These are phyloP conservation scores for Halichondria panicea DNA, from an alignment of 37 sponge, comb jelly and placozoan species.

Conservation along the genomic window DNA sequence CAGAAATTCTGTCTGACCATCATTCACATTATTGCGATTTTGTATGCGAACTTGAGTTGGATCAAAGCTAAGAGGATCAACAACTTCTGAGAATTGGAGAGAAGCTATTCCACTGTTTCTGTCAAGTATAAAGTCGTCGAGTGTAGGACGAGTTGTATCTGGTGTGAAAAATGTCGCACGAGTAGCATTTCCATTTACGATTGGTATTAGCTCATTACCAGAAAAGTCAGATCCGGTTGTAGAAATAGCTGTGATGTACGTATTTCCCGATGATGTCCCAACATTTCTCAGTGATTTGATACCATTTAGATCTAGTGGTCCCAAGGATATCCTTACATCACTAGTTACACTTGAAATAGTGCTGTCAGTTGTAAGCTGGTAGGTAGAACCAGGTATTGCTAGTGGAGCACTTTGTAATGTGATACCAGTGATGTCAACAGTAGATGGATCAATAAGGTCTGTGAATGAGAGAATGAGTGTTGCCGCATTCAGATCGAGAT, in stretches of 20 bases:
- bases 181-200: slow-evolving; percentile 63
- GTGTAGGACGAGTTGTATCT: slow-evolving; percentile 61
- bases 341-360: neutral
- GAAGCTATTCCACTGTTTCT: slow-evolving; percentile 67
- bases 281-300: slow-evolving; percentile 70
- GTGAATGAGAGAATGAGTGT: slow-evolving; percentile 65
- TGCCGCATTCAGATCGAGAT: slow-evolving; percentile 70
- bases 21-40: slow-evolving; percentile 46
- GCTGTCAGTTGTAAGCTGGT: slow-evolving; percentile 54
- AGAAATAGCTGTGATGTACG: slow-evolving; percentile 65
- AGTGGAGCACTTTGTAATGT: slow-evolving; percentile 57
- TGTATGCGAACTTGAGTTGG: slow-evolving; percentile 64
- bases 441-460: slow-evolving; percentile 54
- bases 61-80: slow-evolving; percentile 53
- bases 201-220: slow-evolving; percentile 42
- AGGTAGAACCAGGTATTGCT: slow-evolving; percentile 57
- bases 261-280: slow-evolving; percentile 52
- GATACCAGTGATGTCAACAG: slow-evolving; percentile 54
- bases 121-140: slow-evolving; percentile 70
- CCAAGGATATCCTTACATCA: slow-evolving; percentile 53
- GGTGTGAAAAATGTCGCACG: slow-evolving; percentile 35
- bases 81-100: slow-evolving; percentile 69
- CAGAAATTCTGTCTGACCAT: slow-evolving; percentile 31
- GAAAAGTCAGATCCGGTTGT: slow-evolving; percentile 63
- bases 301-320: slow-evolving; percentile 63